Evolutionary conservation across 2,113 vertebrate genomes (phyloP).

Genomic region (Lanius ludovicianus): DNA sequence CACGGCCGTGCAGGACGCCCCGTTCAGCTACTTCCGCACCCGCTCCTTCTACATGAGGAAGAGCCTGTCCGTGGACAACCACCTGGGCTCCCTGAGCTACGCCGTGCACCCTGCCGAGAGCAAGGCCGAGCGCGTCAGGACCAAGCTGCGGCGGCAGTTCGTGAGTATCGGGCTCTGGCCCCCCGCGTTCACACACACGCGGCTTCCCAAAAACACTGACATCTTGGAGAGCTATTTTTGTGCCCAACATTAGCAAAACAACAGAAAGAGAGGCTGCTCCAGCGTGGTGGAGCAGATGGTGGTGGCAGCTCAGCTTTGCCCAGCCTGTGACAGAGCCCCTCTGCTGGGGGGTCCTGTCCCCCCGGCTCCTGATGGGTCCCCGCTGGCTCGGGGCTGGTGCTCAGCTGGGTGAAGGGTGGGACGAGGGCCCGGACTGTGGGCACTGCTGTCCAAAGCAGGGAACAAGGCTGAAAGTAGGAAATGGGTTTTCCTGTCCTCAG

Average conservation of each 20-base stretch:
- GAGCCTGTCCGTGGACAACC: conserved; percentile 86
- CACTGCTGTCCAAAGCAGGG: background rate
- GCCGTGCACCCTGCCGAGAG: conserved; percentile 45
- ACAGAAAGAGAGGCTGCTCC: background rate
- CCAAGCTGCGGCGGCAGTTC: conserved; percentile 88
- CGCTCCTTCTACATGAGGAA: conserved; percentile 87
- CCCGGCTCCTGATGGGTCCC: rapidly evolving
- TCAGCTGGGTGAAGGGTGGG: rapidly evolving
- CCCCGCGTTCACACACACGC: rapidly evolving
- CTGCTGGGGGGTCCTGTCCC: background rate
- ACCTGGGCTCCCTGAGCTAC: conserved; percentile 78
- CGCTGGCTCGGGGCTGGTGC: rapidly evolving
- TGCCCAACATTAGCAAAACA: rapidly evolving
- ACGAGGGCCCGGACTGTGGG: rapidly evolving
- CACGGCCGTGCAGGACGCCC: conserved; percentile 70
- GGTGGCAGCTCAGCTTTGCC: background rate
- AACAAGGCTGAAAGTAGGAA: background rate
- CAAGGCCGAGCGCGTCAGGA: conserved; percentile 67
- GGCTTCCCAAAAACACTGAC: rapidly evolving
- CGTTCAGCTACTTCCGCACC: conserved; percentile 79
- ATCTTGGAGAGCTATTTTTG: rapidly evolving
- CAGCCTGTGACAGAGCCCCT: rapidly evolving
- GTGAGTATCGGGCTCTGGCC: conserved; percentile 69
- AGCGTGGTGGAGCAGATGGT: background rate
- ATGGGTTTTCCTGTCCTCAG: background rate